Base-by-base conservation (phyloP, 2,888 invertebrate species). In the Metalampra italica region DNA sequence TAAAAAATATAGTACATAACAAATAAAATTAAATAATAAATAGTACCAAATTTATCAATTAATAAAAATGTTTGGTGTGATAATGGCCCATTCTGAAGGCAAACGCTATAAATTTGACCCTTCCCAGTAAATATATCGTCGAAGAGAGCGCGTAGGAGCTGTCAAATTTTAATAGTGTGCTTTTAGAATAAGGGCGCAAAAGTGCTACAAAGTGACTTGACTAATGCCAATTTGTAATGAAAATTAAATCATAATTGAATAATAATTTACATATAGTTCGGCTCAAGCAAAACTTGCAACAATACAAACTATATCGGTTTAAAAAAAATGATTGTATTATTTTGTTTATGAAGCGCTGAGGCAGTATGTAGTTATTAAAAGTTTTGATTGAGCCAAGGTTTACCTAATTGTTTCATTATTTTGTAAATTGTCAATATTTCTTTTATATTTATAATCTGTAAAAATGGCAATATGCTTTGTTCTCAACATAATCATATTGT, bases 1-100 rank as follows among this genome's bases (percentile, higher is more conserved):
- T 85, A 87, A 88, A 84, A 22, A 86, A 88, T 88, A 88, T 84
- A 82, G 86, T 85, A 88, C 85, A 90, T 82, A 87, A 84, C 85
- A 85, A 88, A 89, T 82, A 88, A 89, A 85, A 88, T 88, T 82
- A 88, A 89, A 88, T 86, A 88, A 87, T 88, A 88, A 87, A 87
- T 85, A 87, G 82, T 82, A 83, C 83, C 82, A 80, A 83, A 77
- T 80, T 82, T 77, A 82, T 80, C 75, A 78, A 79, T 82, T 75
- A 78, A 75, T 78, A 79, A 84, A 79, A 85, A 76, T 80, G 79
- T 81, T 82, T 82, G 82, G 81, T 83, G 85, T 83, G 78, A 80
- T 75, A 76, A 75, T 79, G 32, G 7, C 12, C 15, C 22, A 22
- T 22, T 22, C 22, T 22, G 22, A 22, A 22, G 22, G 34, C 34